Evolutionary conservation across 2,113 vertebrate genomes (phyloP), one percentile per base, ranked within the genome.

Genomic region (Mormyrus iriodes): DNA sequence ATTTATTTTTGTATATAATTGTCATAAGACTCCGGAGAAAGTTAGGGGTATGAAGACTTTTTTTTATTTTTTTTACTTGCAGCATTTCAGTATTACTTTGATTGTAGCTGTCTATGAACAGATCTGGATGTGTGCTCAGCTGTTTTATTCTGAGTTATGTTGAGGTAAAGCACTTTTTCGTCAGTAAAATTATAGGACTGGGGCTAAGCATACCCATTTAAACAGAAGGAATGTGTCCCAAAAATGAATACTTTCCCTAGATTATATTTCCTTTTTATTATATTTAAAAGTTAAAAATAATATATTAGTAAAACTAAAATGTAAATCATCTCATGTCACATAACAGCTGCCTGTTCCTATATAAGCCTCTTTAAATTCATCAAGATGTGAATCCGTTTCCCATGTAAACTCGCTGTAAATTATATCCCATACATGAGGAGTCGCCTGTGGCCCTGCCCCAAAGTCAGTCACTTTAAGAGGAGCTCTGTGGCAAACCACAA

Each of bases 21-120:
- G 79, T 90, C 88, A 53, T 7, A 94, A 90, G 95, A 95, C 95
- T 95, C 95, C 95, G 95, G 95, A 95, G 85, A 92, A 91, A 94
- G 21, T 89, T 87, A 91, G 88, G 90, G 91, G 93, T 90, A 94
- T 96, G 95, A 96, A 96, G 95, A 92, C 91, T 73, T 76, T 93
- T 88, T 92, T 48, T n/a, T n/a, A n/a, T 48, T 5, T 94, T 90
- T 90, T 84, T 91, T 90, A 90, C 21, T 48, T 46, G 90, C 79
- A 87, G 24, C 76, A 88, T 82, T 35, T 88, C 88, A 89, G 79
- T 89, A 89, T 89, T 85, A 85, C 51, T 46, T 89, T 27, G 27
- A 46, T 61, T 89, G 92, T 92, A 93, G 94, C 95, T 95, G 95
- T 95, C 93, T 92, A 84, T 79, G 86, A 94, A 94, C 92, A 92